Evolutionary conservation across 2,888 invertebrate species (phyloP).

Genomic region (Polydesmus complanatus): DNA sequence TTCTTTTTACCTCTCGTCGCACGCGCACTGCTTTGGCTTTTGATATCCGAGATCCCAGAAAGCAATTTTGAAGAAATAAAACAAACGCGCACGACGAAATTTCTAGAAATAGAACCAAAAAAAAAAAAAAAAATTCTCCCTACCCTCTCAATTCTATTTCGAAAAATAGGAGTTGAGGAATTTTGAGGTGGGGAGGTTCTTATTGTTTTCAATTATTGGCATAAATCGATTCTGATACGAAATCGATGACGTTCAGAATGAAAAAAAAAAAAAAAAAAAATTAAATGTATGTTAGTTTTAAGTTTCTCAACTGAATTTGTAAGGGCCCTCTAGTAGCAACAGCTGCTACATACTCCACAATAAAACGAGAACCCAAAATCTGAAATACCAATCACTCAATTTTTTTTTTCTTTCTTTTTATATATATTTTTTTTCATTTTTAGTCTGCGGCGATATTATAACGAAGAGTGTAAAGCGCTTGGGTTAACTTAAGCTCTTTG

Average conservation of each 20-base stretch:
- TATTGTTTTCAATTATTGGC: background rate
- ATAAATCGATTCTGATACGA: background rate
- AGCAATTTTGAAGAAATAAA: background rate
- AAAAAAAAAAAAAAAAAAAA: background rate
- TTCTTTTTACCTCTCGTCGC: background rate
- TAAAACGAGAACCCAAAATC: background rate
- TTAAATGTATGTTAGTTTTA: background rate
- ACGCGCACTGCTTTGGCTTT: background rate
- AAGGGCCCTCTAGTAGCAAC: background rate
- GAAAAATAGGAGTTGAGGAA: background rate
- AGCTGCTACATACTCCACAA: background rate
- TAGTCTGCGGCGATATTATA: too few relatives aligned
- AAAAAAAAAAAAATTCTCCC: background rate
- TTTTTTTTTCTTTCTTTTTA: too few relatives aligned
- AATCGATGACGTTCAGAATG: background rate
- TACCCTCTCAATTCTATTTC: background rate
- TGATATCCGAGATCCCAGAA: background rate
- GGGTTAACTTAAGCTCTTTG: too few relatives aligned
- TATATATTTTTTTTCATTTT: too few relatives aligned
- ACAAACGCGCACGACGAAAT: background rate
- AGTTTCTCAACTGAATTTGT: background rate
- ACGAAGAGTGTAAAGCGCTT: too few relatives aligned
- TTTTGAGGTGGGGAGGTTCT: background rate
- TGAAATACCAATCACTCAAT: too few relatives aligned
- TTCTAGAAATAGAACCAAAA: background rate